These are phyloP conservation scores for Australoheros facetus DNA, from an alignment of 2,797 vertebrate species.

Conservation along the genomic window DNA sequence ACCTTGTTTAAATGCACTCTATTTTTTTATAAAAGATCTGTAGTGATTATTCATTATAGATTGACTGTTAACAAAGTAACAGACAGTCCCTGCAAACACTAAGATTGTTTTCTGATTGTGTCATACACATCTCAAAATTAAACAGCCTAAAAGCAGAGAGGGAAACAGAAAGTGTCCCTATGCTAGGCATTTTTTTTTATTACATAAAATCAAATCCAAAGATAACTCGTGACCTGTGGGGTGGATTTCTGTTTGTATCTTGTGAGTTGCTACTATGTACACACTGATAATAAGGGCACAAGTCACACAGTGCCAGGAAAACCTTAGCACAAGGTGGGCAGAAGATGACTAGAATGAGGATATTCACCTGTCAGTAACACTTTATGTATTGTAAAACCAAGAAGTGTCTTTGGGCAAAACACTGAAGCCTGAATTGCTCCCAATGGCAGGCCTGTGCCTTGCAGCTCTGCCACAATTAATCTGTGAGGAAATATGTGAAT, in stretches of 20 bases:
- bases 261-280: not conserved
- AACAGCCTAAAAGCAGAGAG: not conserved
- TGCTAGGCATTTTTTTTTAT: not conserved
- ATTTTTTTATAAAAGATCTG: not conserved
- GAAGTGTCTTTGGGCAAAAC: not conserved
- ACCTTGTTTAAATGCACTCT: not conserved
- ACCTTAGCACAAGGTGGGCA: not conserved
- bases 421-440: too few relatives aligned
- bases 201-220: not conserved
- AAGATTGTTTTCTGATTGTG: not conserved
- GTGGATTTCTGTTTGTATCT: not conserved
- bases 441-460: too few relatives aligned
- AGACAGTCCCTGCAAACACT: rapidly evolving
- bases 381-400: not conserved
- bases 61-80: not conserved
- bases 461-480: not conserved
- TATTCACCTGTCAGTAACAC: not conserved
- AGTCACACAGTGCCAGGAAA: not conserved
- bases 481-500: not conserved
- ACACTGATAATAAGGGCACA: not conserved
- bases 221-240: not conserved
- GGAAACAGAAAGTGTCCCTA: not conserved
- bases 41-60: not conserved
- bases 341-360: not conserved
- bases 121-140: not conserved